Percentiles rank a stretch among this genome's conserved stretches.
Evolutionary conservation across 2,113 vertebrate species (phyloP).

Genomic region (Pedionomus torquatus): DNA sequence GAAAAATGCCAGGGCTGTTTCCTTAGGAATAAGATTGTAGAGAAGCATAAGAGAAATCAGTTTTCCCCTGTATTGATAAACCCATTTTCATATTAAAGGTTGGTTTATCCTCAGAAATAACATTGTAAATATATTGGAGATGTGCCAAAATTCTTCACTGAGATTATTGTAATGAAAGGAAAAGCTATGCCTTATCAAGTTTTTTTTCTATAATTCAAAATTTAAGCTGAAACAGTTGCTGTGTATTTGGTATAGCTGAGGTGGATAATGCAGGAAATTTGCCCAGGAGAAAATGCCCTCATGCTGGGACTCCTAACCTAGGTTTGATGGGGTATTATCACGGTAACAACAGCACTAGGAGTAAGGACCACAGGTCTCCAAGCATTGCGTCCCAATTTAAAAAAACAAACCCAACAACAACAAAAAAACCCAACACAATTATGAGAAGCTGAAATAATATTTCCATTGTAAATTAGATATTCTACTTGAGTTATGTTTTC

Average conservation of each 20-base stretch:
- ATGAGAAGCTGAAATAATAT: background rate
- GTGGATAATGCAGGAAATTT: background rate
- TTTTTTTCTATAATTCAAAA: background rate
- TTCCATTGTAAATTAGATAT: background rate
- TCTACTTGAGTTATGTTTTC: accelerated
- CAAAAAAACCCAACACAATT: background rate
- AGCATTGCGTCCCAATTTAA: background rate
- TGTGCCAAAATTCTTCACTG: background rate
- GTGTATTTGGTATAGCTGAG: background rate
- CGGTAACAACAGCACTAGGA: background rate
- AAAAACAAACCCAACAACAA: too few species aligned
- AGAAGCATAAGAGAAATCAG: background rate
- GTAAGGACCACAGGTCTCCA: background rate
- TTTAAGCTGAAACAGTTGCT: background rate
- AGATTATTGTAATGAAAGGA: background rate
- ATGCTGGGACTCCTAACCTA: background rate
- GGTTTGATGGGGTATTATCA: background rate
- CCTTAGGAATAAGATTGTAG: background rate
- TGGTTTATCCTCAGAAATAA: background rate
- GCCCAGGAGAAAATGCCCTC: background rate
- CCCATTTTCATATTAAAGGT: background rate
- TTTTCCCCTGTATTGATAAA: background rate
- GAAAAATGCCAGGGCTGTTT: background rate
- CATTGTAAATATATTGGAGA: background rate
- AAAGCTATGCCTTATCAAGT: background rate